Base-by-base conservation (phyloP, 2,888 invertebrate species). In the Clepsis dumicolana region DNA sequence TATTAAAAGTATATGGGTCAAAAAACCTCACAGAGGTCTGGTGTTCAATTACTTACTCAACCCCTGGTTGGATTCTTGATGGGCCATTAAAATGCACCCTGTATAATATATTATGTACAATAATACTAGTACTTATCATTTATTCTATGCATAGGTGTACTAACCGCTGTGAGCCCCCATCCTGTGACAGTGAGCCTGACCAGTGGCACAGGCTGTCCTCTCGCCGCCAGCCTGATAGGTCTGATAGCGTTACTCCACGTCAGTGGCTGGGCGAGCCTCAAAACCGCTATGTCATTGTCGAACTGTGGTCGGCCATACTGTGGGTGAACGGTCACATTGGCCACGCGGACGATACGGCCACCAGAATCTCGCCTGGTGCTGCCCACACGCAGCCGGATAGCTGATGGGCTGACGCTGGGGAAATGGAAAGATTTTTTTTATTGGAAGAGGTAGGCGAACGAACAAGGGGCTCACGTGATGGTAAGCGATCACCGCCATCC, bases 101-200 rank as follows among this genome's bases (percentile, higher is more conserved):
- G n/a, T n/a, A n/a, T n/a, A n/a, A n/a, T n/a, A n/a, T n/a, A n/a
- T n/a, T n/a, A n/a, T n/a, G n/a, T n/a, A n/a, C n/a, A n/a, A n/a
- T n/a, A n/a, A n/a, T n/a, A n/a, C n/a, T n/a, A n/a, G n/a, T n/a
- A n/a, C n/a, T n/a, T n/a, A 38, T 4, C 4, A 8, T n/a, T 14
- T n/a, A n/a, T 38, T 7, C 29, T 29, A 7, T 14, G 14, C n/a
- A 4, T 38, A 3, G 14, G 1, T 35, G 10, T 14, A 85, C 88
- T 86, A 71, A 94, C 94, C 72, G 89, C 90, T 65, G 93, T 92
- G 0, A 92, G 77, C 0, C 94, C 94, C 94, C 94, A 94, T 1
- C 94, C 94, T 0, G 93, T 90, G 0, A 94, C 91, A 5, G 92
- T 91, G 0, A 94, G 77, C 61, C 91, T 77, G 0, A 91, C 91